Base-by-base conservation (phyloP, 2,888 invertebrate genomes). In the Eupithecia centaureata region DNA sequence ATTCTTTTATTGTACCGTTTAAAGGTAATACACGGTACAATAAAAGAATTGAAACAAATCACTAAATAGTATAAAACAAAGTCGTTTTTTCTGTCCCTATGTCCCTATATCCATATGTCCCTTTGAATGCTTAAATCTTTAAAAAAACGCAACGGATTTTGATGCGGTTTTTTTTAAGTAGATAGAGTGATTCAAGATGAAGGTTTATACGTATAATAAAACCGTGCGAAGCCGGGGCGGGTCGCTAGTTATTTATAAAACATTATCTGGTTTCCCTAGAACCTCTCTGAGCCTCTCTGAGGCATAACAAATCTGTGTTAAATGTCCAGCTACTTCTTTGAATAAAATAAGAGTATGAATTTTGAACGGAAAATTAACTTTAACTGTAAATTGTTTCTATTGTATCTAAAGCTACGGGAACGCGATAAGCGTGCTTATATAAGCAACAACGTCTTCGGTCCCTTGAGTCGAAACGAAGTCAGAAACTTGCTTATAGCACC, bases 381-480 rank as follows among this genome's bases (percentile, higher is more conserved):
- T 47, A 27, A 61, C 61, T 47, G 47, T 61, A 61, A 28, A 47
- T 42, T 61, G 47, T 61, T 38, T 42, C 27, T 15, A 47, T 61
- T 30, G 54, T 56, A 30, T 18, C 18, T 47, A 47, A 47, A 47
- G 22, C 47, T 12, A 47, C 54, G 32, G 25, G 42, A n/a, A 33
- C 57, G 57, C 57, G 66, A 66, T 66, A 66, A 66, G 66, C 57
- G 27, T 51, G 51, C 52, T 52, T 59, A 59, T n/a, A 52, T 59
- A 65, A 38, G 35, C 59, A 52, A 52, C 61, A 65, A 61, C 51
- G 59, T 66, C 61, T 61, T 42, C 27, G 22, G 22, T 47, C 61
- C 47, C 67, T 32, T 3, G 58, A 25, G 56, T 33, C 18, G 32
- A 28, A 59, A 35, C 35, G 22, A 10, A 58, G 51, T 57, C n/a